phyloP scores from a whole-genome alignment of 2,797 vertebrate genomes.

The Threskiornis aethiopicus region DNA sequence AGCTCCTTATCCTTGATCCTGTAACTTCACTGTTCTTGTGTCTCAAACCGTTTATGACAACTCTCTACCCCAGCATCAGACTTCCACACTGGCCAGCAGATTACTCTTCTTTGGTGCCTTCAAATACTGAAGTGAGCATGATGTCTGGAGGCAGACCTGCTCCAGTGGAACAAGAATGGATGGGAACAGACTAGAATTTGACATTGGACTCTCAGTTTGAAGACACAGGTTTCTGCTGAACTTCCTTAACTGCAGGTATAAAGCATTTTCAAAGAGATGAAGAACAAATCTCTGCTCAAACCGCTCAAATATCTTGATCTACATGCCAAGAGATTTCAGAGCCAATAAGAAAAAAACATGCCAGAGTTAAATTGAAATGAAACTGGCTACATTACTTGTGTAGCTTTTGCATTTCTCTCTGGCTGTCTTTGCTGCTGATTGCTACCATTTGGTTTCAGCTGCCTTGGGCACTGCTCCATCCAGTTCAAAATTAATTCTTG shows the following conservation, averaged over 20 bases:
- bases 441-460: conserved; percentile 29
- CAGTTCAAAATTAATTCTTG: neutral
- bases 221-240: neutral
- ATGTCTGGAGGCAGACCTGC: neutral
- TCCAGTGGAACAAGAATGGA: neutral
- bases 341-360: neutral
- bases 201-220: neutral
- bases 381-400: neutral
- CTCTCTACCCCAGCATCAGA: neutral
- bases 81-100: neutral
- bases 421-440: neutral
- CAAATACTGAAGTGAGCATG: neutral
- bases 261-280: neutral
- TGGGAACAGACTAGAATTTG: neutral
- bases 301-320: neutral
- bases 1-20: neutral
- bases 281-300: neutral
- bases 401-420: neutral
- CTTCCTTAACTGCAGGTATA: neutral
- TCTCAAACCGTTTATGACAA: neutral
- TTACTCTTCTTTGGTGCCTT: neutral
- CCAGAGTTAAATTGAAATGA: neutral
- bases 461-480: neutral
- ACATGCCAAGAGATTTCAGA: neutral
- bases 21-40: neutral